A percentile compares a stretch with the other conserved stretches of the same genome.
phyloP scores from a whole-genome alignment of 2,113 vertebrate species.

The Phocoena phocoena region DNA sequence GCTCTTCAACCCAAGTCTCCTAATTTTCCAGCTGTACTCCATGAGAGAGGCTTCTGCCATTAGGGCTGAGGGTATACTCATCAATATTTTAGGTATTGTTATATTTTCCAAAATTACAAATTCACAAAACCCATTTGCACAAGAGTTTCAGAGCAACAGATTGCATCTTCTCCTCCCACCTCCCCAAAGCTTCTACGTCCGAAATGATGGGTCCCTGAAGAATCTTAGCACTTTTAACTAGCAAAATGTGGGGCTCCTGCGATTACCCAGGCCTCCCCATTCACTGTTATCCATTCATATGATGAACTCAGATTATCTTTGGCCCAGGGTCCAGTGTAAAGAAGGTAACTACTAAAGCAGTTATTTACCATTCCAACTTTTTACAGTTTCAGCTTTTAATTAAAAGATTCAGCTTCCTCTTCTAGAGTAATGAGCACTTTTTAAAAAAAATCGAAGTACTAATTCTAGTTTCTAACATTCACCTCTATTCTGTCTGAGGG shows the following conservation, averaged over 20 bases:
- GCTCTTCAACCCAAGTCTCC: background rate
- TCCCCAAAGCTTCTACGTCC: background rate
- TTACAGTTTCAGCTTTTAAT: slow-evolving; percentile 44
- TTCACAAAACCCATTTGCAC: background rate
- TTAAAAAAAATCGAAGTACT: background rate
- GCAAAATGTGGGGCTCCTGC: background rate
- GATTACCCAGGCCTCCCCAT: background rate
- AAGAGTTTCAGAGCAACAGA: background rate
- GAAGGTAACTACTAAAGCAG: slow-evolving; percentile 22
- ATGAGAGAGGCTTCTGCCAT: background rate
- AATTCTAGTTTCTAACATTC: background rate
- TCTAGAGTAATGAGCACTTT: slow-evolving; percentile 1
- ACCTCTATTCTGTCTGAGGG: background rate
- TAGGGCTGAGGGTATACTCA: background rate
- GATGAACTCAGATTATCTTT: background rate
- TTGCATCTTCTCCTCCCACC: background rate
- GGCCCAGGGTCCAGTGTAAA: background rate
- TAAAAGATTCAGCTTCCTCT: slow-evolving; percentile 25
- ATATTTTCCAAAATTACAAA: slow-evolving; percentile 18
- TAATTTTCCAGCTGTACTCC: background rate
- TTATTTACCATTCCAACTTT: slow-evolving; percentile 32
- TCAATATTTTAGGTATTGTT: background rate
- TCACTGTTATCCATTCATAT: background rate
- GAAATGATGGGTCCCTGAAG: background rate
- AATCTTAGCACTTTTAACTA: background rate